Conservation (phyloP, 2,888 invertebrate genomes). For the Lysandra coridon region DNA sequence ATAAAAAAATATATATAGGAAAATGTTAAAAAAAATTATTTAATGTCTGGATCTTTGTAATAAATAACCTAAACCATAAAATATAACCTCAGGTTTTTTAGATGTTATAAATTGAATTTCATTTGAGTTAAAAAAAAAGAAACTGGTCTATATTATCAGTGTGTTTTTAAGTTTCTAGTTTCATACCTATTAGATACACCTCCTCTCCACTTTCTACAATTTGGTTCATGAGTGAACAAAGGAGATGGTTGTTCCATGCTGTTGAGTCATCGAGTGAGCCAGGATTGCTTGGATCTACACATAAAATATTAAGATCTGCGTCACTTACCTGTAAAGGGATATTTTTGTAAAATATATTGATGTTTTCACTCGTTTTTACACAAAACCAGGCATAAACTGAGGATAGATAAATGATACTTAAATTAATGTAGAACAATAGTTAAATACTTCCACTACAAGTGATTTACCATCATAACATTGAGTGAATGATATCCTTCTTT, state of each 20-base stretch:
- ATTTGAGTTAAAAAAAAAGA: neutral
- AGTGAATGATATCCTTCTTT: slow-evolving; percentile 34
- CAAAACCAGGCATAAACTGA: no score
- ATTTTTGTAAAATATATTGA: neutral
- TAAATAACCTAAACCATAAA: no score
- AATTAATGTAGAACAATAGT: no score
- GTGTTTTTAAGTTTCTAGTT: no score
- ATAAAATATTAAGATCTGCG: neutral
- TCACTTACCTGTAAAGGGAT: neutral
- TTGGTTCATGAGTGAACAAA: neutral
- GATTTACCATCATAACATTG: slow-evolving; percentile 26
- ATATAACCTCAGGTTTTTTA: no score
- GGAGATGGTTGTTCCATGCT: neutral
- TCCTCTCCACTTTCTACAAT: neutral
- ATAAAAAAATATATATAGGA: neutral
- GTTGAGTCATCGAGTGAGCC: neutral
- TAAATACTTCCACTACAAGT: neutral
- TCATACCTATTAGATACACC: neutral
- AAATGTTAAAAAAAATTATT: no score
- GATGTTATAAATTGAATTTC: no score
- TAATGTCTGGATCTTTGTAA: no score
- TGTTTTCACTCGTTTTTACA: neutral
- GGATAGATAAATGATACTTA: no score
- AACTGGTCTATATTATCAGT: neutral
- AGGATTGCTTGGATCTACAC: neutral